A percentile compares a stretch with the other conserved stretches of the same genome.
phyloP scores from a whole-genome alignment of 2,113 vertebrate genomes.

The Oreochromis aureus region DNA sequence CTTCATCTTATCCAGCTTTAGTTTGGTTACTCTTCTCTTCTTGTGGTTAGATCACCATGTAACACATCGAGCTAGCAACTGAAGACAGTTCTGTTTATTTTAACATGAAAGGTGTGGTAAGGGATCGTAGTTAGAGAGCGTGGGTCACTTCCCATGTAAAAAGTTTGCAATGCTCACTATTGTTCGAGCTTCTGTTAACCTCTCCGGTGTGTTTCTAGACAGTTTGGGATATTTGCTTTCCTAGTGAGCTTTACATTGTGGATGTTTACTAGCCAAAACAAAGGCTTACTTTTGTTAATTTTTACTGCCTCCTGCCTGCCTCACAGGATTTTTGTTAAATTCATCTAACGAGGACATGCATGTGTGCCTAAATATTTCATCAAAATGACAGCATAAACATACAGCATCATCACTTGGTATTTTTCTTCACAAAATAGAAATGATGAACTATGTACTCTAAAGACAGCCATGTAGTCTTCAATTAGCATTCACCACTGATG shows the following conservation, averaged over 20 bases:
- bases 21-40: neutral
- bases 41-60: neutral
- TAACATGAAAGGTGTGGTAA: neutral
- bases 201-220: neutral
- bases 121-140: neutral
- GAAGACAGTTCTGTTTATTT: neutral
- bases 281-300: neutral
- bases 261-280: neutral
- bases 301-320: neutral
- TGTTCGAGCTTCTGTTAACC: neutral
- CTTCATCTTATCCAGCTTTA: neutral
- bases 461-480: neutral
- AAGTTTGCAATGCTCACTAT: neutral
- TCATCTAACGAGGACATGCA: neutral
- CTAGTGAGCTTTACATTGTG: neutral
- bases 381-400: neutral
- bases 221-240: neutral
- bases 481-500: slow-evolving; percentile 8
- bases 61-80: neutral
- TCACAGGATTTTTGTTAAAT: neutral
- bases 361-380: neutral
- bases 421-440: neutral
- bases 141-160: neutral
- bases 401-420: neutral
- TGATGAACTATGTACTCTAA: neutral